phyloP scores from a whole-genome alignment of 2,797 vertebrate species.

The Coendou prehensilis region DNA sequence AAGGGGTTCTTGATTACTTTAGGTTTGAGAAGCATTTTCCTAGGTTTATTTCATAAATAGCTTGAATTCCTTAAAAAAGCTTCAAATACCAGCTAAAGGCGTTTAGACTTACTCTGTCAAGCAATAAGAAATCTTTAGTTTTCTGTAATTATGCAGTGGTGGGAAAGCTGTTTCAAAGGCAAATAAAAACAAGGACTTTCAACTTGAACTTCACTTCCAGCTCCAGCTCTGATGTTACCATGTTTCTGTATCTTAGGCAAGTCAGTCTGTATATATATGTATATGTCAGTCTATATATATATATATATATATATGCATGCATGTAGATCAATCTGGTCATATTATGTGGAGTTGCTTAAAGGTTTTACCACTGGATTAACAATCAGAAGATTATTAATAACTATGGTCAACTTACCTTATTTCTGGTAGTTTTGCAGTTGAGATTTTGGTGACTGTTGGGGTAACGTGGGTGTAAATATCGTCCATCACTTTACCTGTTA shows the following conservation, averaged over 20 bases:
- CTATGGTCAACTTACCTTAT: not conserved
- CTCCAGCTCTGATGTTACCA: not conserved
- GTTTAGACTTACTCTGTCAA: conserved; percentile 13
- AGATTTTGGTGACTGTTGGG: not conserved
- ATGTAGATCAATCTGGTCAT: not conserved
- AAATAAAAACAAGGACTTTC: not conserved
- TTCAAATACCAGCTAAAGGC: not conserved
- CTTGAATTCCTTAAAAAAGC: conserved; percentile 44
- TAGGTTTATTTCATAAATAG: conserved; percentile 36
- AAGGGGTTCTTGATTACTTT: conserved; percentile 13
- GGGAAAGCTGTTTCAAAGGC: not conserved
- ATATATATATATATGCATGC: not conserved
- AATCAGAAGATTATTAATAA: not conserved
- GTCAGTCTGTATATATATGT: no score
- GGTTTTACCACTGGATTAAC: not conserved
- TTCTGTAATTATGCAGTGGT: not conserved
- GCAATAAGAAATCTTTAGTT: conserved; percentile 6
- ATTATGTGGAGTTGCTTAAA: not conserved
- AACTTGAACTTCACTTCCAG: not conserved
- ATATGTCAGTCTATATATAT: no score
- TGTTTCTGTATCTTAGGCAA: not conserved
- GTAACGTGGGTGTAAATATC: not conserved
- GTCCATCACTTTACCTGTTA: not conserved
- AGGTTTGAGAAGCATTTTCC: conserved; percentile 48
- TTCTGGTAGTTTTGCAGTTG: not conserved